Evolutionary conservation across 2,888 invertebrate species (phyloP), one percentile per base, ranked within the genome.

Genomic region (Podotricha telesiphe): DNA sequence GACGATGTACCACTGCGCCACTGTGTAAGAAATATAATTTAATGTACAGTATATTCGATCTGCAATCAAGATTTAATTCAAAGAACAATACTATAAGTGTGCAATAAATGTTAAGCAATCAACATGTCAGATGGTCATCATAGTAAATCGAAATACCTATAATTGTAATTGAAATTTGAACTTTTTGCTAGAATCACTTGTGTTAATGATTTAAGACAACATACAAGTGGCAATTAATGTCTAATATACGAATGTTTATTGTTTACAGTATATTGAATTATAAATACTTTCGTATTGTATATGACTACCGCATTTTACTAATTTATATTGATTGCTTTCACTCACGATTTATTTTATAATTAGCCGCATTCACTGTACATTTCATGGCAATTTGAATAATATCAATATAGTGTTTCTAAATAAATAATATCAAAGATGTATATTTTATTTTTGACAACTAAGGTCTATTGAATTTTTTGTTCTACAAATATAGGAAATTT

Each of bases 231-330:
- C n/a, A 45, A 59, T 59, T 45, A 59, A 59, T 28, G 22, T 59
- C 8, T n/a, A 59, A 45, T 22, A 45, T 45, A 45, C 13, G n/a
- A 59, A 58, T 22, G 8, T 42, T 28, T 28, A 28, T 28, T 28
- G 6, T 28, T 15, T 22, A 42, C 22, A 45, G n/a, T 59, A 6
- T 11, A 17, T 3, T 10, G n/a, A n/a, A 59, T 22, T 42, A 13
- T 50, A 51, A 65, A 58, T 20, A 65, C 58, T 67, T 53, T 62
- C 61, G 28, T 68, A n/a, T n/a, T n/a, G n/a, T n/a, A 22, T 55
- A 7, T 19, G 19, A 56, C 56, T 70, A 45, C 62, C 67, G 67
- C 67, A 40, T 67, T 62, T 53, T 47, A 56, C 53, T 51, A 63
- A 62, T 48, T 67, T 58, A 70, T 63, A 65, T 28, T 58, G 40